A percentile compares a stretch with the other conserved stretches of the same genome.
Evolutionary conservation across 2,888 invertebrate species (phyloP).

Genomic region (Drosophila demipolita): DNA sequence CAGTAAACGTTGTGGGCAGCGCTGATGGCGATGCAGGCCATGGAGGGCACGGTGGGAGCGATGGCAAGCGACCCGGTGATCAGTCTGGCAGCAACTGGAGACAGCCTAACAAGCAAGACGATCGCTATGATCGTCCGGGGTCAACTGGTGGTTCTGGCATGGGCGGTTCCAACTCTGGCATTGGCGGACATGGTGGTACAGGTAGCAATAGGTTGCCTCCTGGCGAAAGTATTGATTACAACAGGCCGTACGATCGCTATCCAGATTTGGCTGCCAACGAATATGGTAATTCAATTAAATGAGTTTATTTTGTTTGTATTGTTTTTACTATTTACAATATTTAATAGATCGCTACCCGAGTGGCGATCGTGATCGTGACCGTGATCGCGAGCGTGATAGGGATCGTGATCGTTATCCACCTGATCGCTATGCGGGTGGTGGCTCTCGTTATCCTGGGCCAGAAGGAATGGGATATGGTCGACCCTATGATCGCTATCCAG

Average conservation of each 20-base stretch:
- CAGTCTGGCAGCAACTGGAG: conserved; percentile 81
- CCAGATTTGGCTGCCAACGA: conserved; percentile 74
- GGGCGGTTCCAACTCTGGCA: conserved; percentile 81
- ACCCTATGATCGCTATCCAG: conserved; percentile 83
- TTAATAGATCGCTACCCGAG: conserved; percentile 47
- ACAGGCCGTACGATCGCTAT: conserved; percentile 83
- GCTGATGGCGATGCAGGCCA: conserved; percentile 65
- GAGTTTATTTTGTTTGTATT: background rate
- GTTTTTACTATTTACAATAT: background rate
- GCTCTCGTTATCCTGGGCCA: conserved; percentile 84
- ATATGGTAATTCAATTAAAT: conserved; percentile 72
- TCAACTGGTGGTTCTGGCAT: conserved; percentile 77
- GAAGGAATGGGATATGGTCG: conserved; percentile 72
- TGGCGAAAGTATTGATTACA: conserved; percentile 79
- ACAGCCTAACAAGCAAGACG: conserved; percentile 86
- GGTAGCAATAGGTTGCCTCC: conserved; percentile 68
- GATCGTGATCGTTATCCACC: conserved; percentile 40
- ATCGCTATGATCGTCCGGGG: conserved; percentile 85
- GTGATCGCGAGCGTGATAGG: conserved; percentile 38
- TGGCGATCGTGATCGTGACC: conserved; percentile 25
- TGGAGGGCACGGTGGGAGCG: conserved; percentile 44
- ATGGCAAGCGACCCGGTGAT: conserved; percentile 82
- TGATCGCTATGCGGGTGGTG: conserved; percentile 66
- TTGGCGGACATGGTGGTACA: conserved; percentile 77
- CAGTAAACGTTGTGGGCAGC: conserved; percentile 85